Conservation (phyloP, 2,113 vertebrate species). For the Edolisoma coerulescens region DNA sequence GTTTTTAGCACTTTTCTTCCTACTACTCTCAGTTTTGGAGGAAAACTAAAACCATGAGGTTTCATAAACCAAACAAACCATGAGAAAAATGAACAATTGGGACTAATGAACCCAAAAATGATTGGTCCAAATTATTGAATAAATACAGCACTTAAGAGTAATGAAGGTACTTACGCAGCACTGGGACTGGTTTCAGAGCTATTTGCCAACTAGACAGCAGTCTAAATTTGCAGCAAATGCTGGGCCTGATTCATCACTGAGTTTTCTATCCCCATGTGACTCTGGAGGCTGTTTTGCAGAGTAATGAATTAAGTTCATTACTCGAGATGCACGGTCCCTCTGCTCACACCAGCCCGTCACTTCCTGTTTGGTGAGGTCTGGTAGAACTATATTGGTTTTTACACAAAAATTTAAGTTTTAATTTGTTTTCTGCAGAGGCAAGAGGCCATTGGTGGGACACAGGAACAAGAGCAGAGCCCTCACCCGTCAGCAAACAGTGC, state of each 20-base stretch:
- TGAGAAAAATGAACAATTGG: neutral
- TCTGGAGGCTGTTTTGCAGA: neutral
- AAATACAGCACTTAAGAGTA: conserved; percentile 48
- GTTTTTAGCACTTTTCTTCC: neutral
- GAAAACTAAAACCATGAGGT: neutral
- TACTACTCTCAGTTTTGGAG: neutral
- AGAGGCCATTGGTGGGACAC: neutral
- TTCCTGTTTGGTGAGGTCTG: neutral
- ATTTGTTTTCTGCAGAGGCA: neutral
- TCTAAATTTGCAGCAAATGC: conserved; percentile 4
- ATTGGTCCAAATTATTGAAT: conserved; percentile 17
- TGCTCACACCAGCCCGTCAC: neutral
- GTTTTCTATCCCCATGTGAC: neutral
- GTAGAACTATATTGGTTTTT: neutral
- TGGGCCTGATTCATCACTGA: neutral
- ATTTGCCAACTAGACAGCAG: conserved; percentile 25
- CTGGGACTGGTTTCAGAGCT: conserved; percentile 12
- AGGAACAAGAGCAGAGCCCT: neutral
- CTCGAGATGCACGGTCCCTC: neutral
- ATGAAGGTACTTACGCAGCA: conserved; percentile 13
- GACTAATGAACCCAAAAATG: conserved; percentile 24
- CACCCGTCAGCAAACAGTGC: neutral
- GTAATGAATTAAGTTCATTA: neutral
- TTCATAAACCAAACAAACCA: neutral
- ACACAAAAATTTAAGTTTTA: neutral